These are phyloP conservation scores for Leucoraja erinaceus DNA, from an alignment of 2,113 vertebrate species.

Conservation along the genomic window DNA sequence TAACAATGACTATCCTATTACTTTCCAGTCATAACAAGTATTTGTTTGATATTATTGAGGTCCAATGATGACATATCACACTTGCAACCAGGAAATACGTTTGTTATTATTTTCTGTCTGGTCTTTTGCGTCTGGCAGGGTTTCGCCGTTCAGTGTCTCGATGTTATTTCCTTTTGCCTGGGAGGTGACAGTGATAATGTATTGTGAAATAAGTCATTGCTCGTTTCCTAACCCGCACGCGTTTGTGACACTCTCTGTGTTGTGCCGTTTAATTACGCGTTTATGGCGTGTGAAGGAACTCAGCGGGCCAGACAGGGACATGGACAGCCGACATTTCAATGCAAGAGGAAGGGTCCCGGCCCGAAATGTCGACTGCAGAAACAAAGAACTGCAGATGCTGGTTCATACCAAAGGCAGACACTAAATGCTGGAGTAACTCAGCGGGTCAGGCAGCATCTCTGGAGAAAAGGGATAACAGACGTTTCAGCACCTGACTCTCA, in stretches of 20 bases:
- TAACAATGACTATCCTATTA: background rate
- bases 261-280: background rate
- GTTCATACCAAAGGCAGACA: too few relatives aligned
- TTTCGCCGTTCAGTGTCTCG: background rate
- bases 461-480: too few relatives aligned
- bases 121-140: slow-evolving; percentile 5
- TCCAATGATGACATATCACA: background rate
- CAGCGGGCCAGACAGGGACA: too few relatives aligned
- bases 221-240: background rate
- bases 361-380: too few relatives aligned
- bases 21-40: background rate
- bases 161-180: background rate
- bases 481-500: too few relatives aligned
- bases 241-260: background rate
- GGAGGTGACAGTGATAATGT: background rate
- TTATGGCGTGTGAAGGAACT: background rate
- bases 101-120: slow-evolving; percentile 10
- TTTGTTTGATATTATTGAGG: background rate
- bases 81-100: background rate
- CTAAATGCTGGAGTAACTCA: too few relatives aligned
- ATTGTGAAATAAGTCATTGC: background rate
- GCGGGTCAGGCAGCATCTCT: too few relatives aligned
- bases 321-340: too few relatives aligned
- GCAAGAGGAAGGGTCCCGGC: too few relatives aligned
- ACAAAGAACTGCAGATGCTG: too few relatives aligned